Evolutionary conservation across 1,140 invertebrate genomes (phyloP), one percentile per base, ranked within the genome.

Genomic region (Brachionus calyciflorus): DNA sequence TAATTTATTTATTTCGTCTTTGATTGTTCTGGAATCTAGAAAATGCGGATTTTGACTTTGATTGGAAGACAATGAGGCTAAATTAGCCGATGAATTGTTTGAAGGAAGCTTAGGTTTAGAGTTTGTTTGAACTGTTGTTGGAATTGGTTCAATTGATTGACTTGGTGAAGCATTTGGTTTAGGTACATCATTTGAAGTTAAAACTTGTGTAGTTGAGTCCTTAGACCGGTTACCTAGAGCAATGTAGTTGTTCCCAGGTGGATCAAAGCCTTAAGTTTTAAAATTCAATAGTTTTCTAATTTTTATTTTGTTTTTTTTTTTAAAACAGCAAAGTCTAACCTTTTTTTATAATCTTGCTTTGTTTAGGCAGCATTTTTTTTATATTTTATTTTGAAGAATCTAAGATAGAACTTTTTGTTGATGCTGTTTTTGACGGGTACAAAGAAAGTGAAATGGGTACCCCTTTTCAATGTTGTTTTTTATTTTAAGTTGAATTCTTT

Each of bases 241-340:
- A 14, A 73, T 73, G 69, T 73, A 73, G 48, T 73, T 73, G n/a
- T 73, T 73, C 30, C 69, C 69, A 24, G 69, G 69, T 9, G 69
- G 69, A 41, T 73, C 69, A 55, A 73, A 73, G 19, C 69, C 69
- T 73, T 51, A 37, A 9, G 30, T 10, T 9, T 7, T 19, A 44
- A 12, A 24, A 19, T 26, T 12, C 7, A 14, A 14, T 24, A 44
- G 7, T 21, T 65, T 65, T 65, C 44, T 3, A 46, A 17, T 46
- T 46, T 7, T 7, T 14, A 46, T 46, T 46, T 14, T 46, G 5
- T 14, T 37, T 37, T 37, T 37, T 37, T 37, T 37, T n/a, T n/a
- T n/a, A n/a, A n/a, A n/a, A n/a, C n/a, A n/a, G n/a, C n/a, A 37
- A 37, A 5, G 3, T 37, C 33, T 3, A 37, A 65, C 60, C 60